Percentiles rank a stretch among this genome's conserved stretches.
Evolutionary conservation across 1,140 invertebrate species (phyloP).

Genomic region (Lepidotrigona ventralis): DNA sequence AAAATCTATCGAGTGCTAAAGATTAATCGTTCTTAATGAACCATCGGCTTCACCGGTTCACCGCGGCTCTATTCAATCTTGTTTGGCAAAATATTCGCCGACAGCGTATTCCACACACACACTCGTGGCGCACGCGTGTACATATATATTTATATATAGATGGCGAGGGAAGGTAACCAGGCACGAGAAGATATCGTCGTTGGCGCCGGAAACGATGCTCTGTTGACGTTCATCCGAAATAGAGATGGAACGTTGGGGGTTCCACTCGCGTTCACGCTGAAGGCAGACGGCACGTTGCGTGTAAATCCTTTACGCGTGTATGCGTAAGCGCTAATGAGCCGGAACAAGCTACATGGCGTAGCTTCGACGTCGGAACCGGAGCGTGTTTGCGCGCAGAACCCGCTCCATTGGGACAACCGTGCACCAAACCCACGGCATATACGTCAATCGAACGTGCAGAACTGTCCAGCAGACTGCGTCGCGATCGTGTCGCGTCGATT

Average conservation of each 20-base stretch:
- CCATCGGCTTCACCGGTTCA: too few relatives aligned
- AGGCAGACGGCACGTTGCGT: constrained; percentile 31
- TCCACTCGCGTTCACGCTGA: constrained; percentile 10
- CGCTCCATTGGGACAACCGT: constrained; percentile 51
- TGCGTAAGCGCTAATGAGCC: constrained; percentile 71
- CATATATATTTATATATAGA: neutral
- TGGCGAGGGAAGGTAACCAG: neutral
- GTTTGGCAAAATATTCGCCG: too few relatives aligned
- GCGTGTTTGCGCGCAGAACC: constrained; percentile 64
- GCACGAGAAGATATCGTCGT: neutral
- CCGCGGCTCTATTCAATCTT: too few relatives aligned
- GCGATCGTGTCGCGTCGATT: constrained; percentile 10
- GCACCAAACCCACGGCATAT: neutral
- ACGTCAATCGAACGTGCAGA: constrained; percentile 47
- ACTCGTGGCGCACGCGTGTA: too few relatives aligned
- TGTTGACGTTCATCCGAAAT: neutral
- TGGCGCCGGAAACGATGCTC: neutral
- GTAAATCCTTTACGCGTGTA: constrained; percentile 74
- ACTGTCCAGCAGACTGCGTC: neutral
- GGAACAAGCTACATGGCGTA: constrained; percentile 64
- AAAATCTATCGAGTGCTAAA: too few relatives aligned
- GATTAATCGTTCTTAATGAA: too few relatives aligned
- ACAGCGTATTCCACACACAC: too few relatives aligned
- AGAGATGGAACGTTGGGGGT: constrained; percentile 22
- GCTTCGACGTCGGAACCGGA: constrained; percentile 46